Conservation (phyloP, 2,888 invertebrate species). For the Apoda limacodes region DNA sequence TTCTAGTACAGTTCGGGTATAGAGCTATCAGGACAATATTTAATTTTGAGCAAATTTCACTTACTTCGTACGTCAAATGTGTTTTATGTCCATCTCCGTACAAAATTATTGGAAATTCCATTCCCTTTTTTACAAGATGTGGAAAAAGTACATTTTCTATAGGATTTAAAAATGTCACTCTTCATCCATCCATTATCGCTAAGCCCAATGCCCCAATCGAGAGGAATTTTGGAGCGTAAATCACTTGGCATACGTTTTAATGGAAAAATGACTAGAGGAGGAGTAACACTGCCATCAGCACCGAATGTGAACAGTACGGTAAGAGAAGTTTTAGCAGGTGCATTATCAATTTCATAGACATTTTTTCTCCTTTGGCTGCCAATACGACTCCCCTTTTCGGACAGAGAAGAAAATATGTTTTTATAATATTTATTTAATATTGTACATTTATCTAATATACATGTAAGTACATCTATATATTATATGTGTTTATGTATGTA, state of each 20-base stretch:
- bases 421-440: too few relatives aligned
- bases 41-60: conserved; percentile 10
- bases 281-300: conserved; percentile 28
- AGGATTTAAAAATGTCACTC: conserved; percentile 16
- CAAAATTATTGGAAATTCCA: conserved; percentile 15
- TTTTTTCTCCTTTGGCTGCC: conserved; percentile 22
- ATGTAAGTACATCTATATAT: too few relatives aligned
- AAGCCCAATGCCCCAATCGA: conserved; percentile 19
- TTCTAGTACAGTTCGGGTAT: conserved; percentile 13
- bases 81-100: conserved; percentile 14
- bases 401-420: conserved; percentile 22
- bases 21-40: conserved; percentile 15
- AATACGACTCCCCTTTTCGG: conserved; percentile 22
- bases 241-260: conserved; percentile 19
- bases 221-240: conserved; percentile 14
- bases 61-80: conserved; percentile 13
- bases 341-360: conserved; percentile 35
- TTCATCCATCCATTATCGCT: conserved; percentile 22
- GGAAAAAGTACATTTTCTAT: conserved; percentile 18
- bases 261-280: conserved; percentile 31
- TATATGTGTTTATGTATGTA: too few relatives aligned
- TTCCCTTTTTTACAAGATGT: conserved; percentile 14
- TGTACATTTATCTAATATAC: too few relatives aligned
- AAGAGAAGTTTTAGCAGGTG: conserved; percentile 28
- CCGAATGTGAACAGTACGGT: conserved; percentile 41